Percentiles rank a stretch among this genome's conserved stretches.
Conservation (phyloP, 2,888 invertebrate species). For the Oxyscelio sp. region DNA sequence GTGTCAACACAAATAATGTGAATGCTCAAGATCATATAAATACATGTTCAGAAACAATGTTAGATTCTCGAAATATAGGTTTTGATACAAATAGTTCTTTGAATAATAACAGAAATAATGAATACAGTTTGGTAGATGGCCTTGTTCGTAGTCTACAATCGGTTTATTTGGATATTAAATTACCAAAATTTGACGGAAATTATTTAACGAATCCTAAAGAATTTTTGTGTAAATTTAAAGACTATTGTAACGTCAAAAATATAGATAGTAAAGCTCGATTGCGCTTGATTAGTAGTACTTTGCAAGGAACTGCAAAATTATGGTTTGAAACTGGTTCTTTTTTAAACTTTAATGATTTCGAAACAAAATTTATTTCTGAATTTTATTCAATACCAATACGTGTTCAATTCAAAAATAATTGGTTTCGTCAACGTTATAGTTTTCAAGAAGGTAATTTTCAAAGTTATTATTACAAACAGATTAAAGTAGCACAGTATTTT, state of each 20-base stretch:
- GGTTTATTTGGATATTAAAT: background rate
- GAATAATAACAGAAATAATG: too few species aligned
- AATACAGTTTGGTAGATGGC: too few species aligned
- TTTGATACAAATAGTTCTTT: too few species aligned
- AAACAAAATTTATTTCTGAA: constrained; percentile 8
- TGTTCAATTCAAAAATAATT: background rate
- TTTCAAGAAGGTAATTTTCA: background rate
- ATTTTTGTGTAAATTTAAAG: background rate
- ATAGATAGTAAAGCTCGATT: background rate
- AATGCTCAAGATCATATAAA: too few species aligned
- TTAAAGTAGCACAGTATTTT: background rate
- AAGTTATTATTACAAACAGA: background rate
- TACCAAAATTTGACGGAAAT: background rate
- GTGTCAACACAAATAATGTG: too few species aligned
- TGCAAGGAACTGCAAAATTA: background rate
- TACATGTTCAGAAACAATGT: too few species aligned
- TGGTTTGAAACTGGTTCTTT: background rate
- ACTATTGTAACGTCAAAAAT: background rate
- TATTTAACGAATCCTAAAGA: background rate
- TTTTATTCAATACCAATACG: constrained; percentile 17
- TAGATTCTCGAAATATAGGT: too few species aligned
- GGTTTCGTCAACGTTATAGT: background rate
- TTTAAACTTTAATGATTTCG: background rate
- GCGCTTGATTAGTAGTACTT: background rate
- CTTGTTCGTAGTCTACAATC: background rate